phyloP scores from a whole-genome alignment of 2,113 vertebrate species.

The Corvus cornix region DNA sequence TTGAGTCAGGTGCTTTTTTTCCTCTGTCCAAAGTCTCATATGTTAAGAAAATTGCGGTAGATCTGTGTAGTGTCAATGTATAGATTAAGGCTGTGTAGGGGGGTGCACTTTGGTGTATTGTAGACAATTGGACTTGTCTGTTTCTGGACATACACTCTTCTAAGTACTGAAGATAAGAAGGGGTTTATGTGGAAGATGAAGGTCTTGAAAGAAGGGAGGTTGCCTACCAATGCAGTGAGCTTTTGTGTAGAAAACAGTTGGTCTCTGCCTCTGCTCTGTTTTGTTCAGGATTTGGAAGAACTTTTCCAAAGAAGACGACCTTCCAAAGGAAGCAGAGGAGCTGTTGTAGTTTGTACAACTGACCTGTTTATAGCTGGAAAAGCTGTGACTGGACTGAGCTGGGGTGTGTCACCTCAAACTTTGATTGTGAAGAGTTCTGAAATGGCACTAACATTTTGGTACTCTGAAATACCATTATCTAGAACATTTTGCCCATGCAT shows the following conservation, averaged over 20 bases:
- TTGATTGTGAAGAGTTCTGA: not conserved
- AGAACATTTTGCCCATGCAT: not conserved
- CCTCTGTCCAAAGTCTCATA: rapidly evolving
- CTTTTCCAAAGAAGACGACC: not conserved
- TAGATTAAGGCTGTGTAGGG: not conserved
- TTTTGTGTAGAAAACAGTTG: not conserved
- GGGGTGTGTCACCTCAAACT: not conserved
- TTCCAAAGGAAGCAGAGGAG: not conserved
- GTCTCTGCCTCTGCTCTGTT: not conserved
- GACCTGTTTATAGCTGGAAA: not conserved
- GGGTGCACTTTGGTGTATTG: not conserved
- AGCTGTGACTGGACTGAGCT: not conserved
- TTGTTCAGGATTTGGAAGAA: not conserved
- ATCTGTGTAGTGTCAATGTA: not conserved
- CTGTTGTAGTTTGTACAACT: not conserved
- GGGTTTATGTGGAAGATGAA: not conserved
- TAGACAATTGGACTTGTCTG: not conserved
- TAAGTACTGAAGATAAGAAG: not conserved
- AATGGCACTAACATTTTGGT: not conserved
- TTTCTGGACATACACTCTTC: not conserved
- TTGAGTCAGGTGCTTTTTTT: not conserved
- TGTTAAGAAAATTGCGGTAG: not conserved
- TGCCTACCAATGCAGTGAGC: not conserved
- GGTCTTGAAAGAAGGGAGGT: not conserved
- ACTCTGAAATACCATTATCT: not conserved